Evolutionary conservation across 2,797 vertebrate species (phyloP), one percentile per base, ranked within the genome.

Genomic region (Enteromius radiatus): DNA sequence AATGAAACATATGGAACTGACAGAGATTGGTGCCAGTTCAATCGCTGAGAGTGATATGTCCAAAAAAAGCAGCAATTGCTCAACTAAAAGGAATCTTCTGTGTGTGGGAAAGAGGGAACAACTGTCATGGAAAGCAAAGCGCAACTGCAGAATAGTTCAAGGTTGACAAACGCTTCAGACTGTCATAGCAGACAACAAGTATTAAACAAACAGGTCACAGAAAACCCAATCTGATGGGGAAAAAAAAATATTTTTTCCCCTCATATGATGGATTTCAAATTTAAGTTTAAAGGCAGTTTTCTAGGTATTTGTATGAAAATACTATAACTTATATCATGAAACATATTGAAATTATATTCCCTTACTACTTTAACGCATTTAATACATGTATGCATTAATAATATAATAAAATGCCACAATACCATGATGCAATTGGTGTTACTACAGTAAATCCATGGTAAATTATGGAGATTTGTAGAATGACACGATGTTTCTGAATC

Each of bases 41-140:
- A 41, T 41, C 14, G 2, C n/a, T 41, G 15, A 21, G 43, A 49
- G 33, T 75, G n/a, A 74, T 28, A 17, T 23, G n/a, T 47, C 56
- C 69, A 36, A 81, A 52, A 45, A 81, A 21, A 41, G 15, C 33
- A 67, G 47, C 61, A 75, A 56, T 75, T 65, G 33, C 80, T 82
- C 69, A 82, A n/a, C 71, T 75, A 17, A 76, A 76, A 75, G 80
- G 71, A 67, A 75, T 82, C 70, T 81, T 28, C 45, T 21, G 15
- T 65, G 45, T 65, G 47, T 75, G 71, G 61, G 71, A 67, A 82
- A 76, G 19, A 75, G 21, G 17, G 43, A 74, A 26, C 56, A 74
- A 73, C 61, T 65, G 61, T 75, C 79, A 52, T 67, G 61, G 45
- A 64, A 81, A 75, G 70, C 45, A 67, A 47, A 82, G 43, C 11